Conservation (phyloP, 1,140 invertebrate species). For the Drosophila ohnishii region DNA sequence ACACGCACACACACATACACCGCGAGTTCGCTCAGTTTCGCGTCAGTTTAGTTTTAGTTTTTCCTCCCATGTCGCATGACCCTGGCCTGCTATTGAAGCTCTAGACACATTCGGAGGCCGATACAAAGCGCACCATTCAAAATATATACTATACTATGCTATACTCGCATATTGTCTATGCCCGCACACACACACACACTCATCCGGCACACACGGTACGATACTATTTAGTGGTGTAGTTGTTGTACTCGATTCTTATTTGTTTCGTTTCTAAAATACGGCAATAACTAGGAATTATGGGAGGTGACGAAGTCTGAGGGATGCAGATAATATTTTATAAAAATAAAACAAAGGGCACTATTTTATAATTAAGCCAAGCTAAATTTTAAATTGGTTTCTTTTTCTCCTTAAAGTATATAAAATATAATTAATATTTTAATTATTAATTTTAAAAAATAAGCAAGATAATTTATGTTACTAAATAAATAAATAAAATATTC, state of each 20-base stretch:
- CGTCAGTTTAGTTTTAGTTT: conserved; percentile 63
- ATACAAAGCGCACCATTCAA: conserved; percentile 81
- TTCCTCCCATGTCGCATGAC: conserved; percentile 82
- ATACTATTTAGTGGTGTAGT: conserved; percentile 17
- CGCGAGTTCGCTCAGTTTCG: conserved; percentile 61
- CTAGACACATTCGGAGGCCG: conserved; percentile 78
- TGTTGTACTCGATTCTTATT: conserved; percentile 5
- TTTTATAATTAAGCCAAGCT: neutral
- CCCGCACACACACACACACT: conserved; percentile 9
- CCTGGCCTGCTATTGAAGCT: conserved; percentile 82
- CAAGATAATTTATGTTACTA: neutral
- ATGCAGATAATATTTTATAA: too few species aligned
- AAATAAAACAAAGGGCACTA: too few species aligned
- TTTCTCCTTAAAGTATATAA: neutral
- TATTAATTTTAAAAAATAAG: too few species aligned
- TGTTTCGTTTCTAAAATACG: conserved; percentile 23
- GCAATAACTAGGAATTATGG: conserved; percentile 7
- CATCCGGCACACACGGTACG: conserved; percentile 12
- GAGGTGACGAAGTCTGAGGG: neutral
- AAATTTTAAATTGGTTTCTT: too few species aligned
- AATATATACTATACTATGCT: conserved; percentile 70
- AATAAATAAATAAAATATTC: too few species aligned
- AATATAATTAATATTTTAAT: neutral
- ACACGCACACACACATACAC: conserved; percentile 14
- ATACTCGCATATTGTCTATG: conserved; percentile 38